Evolutionary conservation across 2,797 vertebrate species (phyloP).

Genomic region (Poliocrania exsul): DNA sequence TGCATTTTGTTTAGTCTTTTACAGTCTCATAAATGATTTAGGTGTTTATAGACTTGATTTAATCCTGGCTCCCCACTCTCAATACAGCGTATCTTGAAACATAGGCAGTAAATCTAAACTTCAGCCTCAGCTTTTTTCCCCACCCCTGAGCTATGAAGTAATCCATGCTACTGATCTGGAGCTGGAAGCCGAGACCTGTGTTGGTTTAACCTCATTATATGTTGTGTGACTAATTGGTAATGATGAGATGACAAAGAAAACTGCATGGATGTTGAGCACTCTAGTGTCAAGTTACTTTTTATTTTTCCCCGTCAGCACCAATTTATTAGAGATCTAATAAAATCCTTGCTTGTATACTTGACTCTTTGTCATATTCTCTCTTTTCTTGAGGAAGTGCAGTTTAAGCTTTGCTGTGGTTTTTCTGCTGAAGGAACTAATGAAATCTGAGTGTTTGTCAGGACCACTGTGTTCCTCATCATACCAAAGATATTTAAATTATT

Average conservation of each 20-base stretch:
- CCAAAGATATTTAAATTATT: not conserved
- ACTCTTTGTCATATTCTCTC: not conserved
- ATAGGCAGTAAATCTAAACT: not conserved
- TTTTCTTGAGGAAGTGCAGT: not conserved
- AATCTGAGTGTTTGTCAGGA: not conserved
- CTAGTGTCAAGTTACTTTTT: not conserved
- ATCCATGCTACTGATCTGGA: not conserved
- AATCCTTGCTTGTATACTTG: not conserved
- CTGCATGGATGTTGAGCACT: not conserved
- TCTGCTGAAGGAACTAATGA: not conserved
- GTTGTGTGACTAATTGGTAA: not conserved
- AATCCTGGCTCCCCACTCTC: not conserved
- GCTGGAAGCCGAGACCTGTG: not conserved
- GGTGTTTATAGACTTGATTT: not conserved
- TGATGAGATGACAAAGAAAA: not conserved
- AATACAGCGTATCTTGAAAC: not conserved
- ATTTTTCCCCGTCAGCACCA: not conserved
- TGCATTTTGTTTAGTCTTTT: not conserved
- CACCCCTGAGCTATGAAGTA: not conserved
- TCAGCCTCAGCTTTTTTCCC: not conserved
- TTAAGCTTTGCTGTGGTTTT: not conserved
- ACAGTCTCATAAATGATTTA: not conserved
- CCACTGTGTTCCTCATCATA: not conserved
- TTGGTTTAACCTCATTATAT: not conserved
- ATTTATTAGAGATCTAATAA: not conserved